Percentiles rank a stretch among this genome's conserved stretches.
Evolutionary conservation across 2,113 vertebrate genomes (phyloP).

Genomic region (Anarrhichthys ocellatus): DNA sequence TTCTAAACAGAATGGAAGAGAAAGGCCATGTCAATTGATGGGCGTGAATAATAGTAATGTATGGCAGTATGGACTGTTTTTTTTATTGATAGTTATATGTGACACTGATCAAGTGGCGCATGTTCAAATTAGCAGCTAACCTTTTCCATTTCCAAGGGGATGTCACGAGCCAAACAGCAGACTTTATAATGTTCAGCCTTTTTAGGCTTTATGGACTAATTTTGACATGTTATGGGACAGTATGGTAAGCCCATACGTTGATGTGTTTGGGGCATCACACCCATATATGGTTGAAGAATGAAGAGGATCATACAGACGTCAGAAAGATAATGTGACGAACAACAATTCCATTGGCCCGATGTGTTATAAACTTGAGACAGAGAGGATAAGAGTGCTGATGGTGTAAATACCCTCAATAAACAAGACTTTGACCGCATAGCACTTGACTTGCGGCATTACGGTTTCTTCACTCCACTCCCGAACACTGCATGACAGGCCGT

Average conservation of each 20-base stretch:
- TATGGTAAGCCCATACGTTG: neutral
- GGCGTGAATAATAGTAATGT: neutral
- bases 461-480: neutral
- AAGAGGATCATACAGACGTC: neutral
- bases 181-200: neutral
- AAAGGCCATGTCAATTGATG: neutral
- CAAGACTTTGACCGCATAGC: conserved; percentile 44
- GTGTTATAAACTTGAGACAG: neutral
- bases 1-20: neutral
- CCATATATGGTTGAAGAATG: neutral
- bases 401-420: conserved; percentile 16
- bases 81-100: neutral
- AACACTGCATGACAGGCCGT: neutral
- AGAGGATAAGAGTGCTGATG: neutral
- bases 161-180: neutral
- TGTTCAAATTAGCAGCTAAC: neutral
- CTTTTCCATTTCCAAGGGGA: neutral
- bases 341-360: neutral
- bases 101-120: neutral
- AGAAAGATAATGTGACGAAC: neutral
- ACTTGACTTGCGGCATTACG: neutral
- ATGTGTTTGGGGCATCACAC: neutral
- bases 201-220: neutral
- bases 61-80: neutral
- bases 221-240: neutral